Conservation (phyloP, 2,113 vertebrate genomes). For the Archilochus colubris region DNA sequence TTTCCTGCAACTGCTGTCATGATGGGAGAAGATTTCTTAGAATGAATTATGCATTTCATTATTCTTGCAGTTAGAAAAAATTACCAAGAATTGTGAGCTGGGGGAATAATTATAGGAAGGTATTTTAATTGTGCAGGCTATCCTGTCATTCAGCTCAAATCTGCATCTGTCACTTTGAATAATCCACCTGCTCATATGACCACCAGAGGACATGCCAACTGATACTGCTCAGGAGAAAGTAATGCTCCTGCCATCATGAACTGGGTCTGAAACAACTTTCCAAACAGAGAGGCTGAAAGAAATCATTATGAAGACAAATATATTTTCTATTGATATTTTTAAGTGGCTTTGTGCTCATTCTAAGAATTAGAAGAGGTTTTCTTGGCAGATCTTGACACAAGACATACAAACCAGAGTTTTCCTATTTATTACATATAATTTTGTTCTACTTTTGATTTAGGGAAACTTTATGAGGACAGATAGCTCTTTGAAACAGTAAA, state of each 20-base stretch:
- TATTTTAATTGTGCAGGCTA: background rate
- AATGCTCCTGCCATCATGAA: background rate
- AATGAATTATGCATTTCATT: background rate
- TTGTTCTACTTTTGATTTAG: background rate
- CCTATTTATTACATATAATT: background rate
- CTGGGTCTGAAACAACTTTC: background rate
- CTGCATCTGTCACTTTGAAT: background rate
- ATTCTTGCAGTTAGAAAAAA: background rate
- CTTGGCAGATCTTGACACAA: background rate
- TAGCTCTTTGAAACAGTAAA: background rate
- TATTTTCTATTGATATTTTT: background rate
- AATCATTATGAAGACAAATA: background rate
- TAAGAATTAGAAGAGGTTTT: background rate
- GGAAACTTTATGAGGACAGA: background rate
- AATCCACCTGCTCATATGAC: accelerated
- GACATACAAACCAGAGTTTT: background rate
- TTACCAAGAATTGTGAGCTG: background rate
- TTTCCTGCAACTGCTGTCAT: background rate
- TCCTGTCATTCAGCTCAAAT: background rate
- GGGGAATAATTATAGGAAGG: background rate
- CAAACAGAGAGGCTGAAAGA: background rate
- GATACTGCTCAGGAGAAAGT: background rate
- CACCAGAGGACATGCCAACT: background rate
- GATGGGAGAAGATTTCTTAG: background rate
- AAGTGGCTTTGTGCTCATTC: background rate